These are phyloP conservation scores for Malacoctenus gilli DNA, from an alignment of 2,797 vertebrate genomes.

Conservation along the genomic window DNA sequence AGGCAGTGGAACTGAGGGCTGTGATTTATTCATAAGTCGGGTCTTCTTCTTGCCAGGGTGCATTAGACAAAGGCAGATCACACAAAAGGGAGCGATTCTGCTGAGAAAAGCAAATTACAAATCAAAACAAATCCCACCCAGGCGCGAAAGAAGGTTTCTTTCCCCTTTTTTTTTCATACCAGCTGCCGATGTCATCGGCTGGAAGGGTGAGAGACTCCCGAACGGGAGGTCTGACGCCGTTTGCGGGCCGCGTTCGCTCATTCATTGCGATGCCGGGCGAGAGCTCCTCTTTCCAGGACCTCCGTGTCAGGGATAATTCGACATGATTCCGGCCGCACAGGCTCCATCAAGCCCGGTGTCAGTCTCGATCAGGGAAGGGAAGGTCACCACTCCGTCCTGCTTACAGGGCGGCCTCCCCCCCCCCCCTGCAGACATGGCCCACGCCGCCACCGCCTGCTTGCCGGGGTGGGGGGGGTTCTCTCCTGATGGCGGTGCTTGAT, in stretches of 20 bases:
- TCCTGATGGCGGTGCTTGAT: too few relatives aligned
- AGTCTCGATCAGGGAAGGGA: slow-evolving; percentile 60
- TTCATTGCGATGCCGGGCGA: slow-evolving; percentile 38
- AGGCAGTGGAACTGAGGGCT: slow-evolving; percentile 69
- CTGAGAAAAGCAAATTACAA: slow-evolving; percentile 72
- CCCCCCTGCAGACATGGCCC: slow-evolving; percentile 48
- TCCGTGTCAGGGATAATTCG: slow-evolving; percentile 53
- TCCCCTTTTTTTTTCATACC: too few relatives aligned
- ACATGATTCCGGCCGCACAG: slow-evolving; percentile 35
- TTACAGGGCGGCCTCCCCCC: too few relatives aligned
- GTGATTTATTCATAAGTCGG: slow-evolving; percentile 81
- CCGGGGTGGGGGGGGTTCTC: too few relatives aligned
- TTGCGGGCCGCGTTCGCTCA: slow-evolving; percentile 40
- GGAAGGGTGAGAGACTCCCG: too few relatives aligned
- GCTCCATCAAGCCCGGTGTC: slow-evolving; percentile 53
- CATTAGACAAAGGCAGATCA: slow-evolving; percentile 72
- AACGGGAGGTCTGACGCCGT: slow-evolving; percentile 2
- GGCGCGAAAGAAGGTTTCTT: too few relatives aligned
- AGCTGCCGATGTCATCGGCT: slow-evolving; percentile 8
- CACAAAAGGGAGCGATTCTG: slow-evolving; percentile 65
- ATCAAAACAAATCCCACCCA: slow-evolving; percentile 70
- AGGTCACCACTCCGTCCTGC: slow-evolving; percentile 66
- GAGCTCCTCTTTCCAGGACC: slow-evolving; percentile 27
- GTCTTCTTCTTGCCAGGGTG: slow-evolving; percentile 67
- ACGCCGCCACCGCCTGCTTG: slow-evolving; percentile 24